Percentiles rank a stretch among this genome's conserved stretches.
phyloP scores from a whole-genome alignment of 2,113 vertebrate species.

The Glaucomys volans region DNA sequence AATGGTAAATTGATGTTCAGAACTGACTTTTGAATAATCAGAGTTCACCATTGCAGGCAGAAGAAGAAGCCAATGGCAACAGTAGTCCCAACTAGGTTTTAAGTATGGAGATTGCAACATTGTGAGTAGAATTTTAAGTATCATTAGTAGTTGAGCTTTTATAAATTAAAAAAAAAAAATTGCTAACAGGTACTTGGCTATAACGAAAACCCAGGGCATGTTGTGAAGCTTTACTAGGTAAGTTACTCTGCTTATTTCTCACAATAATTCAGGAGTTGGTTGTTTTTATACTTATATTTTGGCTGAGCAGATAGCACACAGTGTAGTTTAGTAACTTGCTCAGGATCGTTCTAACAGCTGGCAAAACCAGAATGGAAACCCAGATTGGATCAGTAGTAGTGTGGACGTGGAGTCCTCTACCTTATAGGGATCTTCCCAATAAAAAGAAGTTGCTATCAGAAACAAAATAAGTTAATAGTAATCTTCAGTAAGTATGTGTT shows the following conservation, averaged over 20 bases:
- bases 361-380: not conserved
- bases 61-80: not conserved
- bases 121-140: constrained; percentile 39
- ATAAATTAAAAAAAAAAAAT: not conserved
- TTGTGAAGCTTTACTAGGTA: not conserved
- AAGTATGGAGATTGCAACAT: not conserved
- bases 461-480: not conserved
- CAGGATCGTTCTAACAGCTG: not conserved
- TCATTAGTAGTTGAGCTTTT: not conserved
- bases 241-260: not conserved
- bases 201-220: not conserved
- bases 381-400: not conserved
- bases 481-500: constrained; percentile 14
- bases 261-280: not conserved
- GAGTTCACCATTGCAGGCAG: not conserved
- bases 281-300: not conserved
- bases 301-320: not conserved
- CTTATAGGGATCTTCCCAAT: not conserved
- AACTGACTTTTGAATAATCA: not conserved
- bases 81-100: not conserved
- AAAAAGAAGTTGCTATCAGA: not conserved
- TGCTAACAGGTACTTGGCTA: not conserved
- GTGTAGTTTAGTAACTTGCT: not conserved
- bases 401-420: fast-evolving
- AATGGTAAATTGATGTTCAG: not conserved